Evolutionary conservation across 2,113 vertebrate species (phyloP).

Genomic region (Arizona elegans): DNA sequence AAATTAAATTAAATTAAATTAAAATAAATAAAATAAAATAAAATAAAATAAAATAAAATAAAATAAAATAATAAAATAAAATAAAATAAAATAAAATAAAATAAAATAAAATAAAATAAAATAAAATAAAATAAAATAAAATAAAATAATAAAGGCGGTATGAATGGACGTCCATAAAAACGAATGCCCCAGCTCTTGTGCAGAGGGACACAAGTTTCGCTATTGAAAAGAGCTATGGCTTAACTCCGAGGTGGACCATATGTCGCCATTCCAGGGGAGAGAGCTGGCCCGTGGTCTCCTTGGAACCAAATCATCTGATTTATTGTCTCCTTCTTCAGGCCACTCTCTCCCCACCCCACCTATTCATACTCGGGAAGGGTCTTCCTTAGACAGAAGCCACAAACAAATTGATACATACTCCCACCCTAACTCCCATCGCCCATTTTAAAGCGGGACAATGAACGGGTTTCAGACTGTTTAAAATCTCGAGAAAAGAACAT

Average conservation of each 20-base stretch:
- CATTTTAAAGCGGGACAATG: constrained; percentile 82
- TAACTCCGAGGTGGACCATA: constrained; percentile 85
- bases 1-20: no score
- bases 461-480: constrained; percentile 82
- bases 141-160: fast-evolving
- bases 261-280: constrained; percentile 84
- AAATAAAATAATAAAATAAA: no score
- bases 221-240: constrained; percentile 72
- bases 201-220: constrained; percentile 66
- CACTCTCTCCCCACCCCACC: constrained; percentile 70
- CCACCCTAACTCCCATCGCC: constrained; percentile 75
- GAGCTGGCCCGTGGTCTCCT: constrained; percentile 79
- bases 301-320: constrained; percentile 83
- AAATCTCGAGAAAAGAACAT: constrained; percentile 88
- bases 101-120: no score
- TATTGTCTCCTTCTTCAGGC: constrained; percentile 72
- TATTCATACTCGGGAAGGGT: constrained; percentile 81
- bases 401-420: constrained; percentile 95
- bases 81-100: background rate
- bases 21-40: background rate
- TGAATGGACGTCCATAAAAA: constrained; percentile 64
- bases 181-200: constrained; percentile 61
- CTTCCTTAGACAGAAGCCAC: constrained; percentile 74
- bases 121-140: no score
- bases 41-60: background rate